phyloP scores from a whole-genome alignment of 1,140 invertebrate species.

The Formica selysi region DNA sequence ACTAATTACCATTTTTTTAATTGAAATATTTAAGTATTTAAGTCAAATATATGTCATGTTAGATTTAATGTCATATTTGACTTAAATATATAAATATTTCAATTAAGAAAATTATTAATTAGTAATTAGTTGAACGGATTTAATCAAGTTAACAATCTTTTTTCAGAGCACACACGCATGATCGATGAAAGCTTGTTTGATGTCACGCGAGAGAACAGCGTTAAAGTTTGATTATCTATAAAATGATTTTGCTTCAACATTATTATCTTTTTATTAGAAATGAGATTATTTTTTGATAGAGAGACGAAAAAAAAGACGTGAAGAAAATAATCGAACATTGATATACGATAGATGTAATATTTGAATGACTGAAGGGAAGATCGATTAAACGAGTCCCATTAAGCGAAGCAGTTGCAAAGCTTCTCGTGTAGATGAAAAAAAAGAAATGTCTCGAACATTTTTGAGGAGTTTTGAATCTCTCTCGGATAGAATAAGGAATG shows the following conservation, averaged over 20 bases:
- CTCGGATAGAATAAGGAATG: not conserved
- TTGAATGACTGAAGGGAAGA: not conserved
- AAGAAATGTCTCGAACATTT: not conserved
- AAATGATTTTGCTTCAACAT: not conserved
- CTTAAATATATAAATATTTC: too few relatives aligned
- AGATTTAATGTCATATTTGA: too few relatives aligned
- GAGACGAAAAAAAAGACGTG: not conserved
- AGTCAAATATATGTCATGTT: too few relatives aligned
- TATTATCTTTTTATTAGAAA: not conserved
- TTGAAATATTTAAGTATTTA: too few relatives aligned
- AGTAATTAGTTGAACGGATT: too few relatives aligned
- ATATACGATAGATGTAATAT: not conserved
- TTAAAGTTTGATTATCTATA: not conserved
- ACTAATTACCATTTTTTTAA: too few relatives aligned
- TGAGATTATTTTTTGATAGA: not conserved
- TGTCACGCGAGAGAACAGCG: not conserved
- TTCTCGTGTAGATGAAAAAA: not conserved
- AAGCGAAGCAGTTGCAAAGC: not conserved
- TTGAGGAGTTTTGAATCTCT: not conserved
- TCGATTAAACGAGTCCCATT: slow-evolving; percentile 1
- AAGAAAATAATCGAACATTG: not conserved
- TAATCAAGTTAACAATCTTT: too few relatives aligned
- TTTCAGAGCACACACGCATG: too few relatives aligned
- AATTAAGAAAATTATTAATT: too few relatives aligned
- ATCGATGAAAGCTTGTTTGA: slow-evolving; percentile 26